Base-by-base conservation (phyloP, 2,888 invertebrate species). In the Arge pagana region DNA sequence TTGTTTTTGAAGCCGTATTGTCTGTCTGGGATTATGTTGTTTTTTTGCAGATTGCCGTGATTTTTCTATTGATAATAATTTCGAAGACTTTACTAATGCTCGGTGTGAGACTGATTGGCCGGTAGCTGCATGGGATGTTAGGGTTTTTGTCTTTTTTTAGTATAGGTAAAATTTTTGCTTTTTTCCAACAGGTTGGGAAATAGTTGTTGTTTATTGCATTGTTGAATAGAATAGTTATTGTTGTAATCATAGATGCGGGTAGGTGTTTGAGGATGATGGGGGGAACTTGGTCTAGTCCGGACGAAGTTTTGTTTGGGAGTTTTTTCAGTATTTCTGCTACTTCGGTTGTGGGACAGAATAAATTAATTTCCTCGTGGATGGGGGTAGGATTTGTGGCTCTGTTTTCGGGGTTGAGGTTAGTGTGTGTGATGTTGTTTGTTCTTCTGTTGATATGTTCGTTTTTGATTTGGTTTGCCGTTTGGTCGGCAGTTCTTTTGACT, bases 1-100 rank as follows among this genome's bases (percentile, higher is more conserved):
- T 55, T 52, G 4, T 48, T 35, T n/a, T 54, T 35, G 41, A 62
- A 61, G 0, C 61, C 61, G 15, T 59, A 63, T 54, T 63, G 62
- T 1, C 15, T 21, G 6, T 59, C 50, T 8, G 54, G 50, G 0
- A 63, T 56, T 5, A 61, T 42, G 2, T 58, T 42, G 7, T 54
- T 33, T 26, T 28, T 6, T 28, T 39, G 41, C 58, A 57, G n/a
- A 31, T 18, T 4, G 13, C 1, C 1, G 18, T 7, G 3, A 58
- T 26, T 8, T 33, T 8, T 26, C 16, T 23, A 7, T 57, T 53
- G 3, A 63, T 52, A 2, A 56, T 28, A 13, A 16, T 31, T 48
- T 63, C 61, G 19, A 37, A 58, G 0, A 60, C 42, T 26, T 63
- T 60, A 36, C 61, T 60, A 0, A 60, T 28, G 6, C 41, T 50